These are phyloP conservation scores for Riparia riparia DNA, from an alignment of 2,113 vertebrate species.

Conservation along the genomic window DNA sequence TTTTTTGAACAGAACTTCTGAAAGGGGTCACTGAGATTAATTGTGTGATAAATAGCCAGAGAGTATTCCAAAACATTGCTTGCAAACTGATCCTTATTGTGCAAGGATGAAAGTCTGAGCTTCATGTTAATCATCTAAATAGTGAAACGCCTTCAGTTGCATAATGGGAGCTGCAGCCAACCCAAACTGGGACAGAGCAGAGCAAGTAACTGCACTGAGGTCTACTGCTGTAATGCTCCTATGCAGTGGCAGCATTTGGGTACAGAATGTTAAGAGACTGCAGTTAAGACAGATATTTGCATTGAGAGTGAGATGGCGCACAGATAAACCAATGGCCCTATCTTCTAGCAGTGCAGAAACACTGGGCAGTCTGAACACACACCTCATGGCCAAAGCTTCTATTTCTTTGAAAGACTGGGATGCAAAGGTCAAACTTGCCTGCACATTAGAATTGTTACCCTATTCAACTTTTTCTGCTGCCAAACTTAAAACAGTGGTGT, in stretches of 20 bases:
- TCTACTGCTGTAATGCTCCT: not conserved
- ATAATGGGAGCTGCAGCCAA: not conserved
- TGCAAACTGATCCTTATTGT: not conserved
- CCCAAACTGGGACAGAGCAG: not conserved
- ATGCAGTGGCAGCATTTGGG: not conserved
- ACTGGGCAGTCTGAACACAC: not conserved
- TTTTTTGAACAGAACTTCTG: not conserved
- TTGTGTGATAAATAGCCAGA: not conserved
- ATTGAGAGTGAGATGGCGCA: not conserved
- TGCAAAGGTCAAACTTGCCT: not conserved
- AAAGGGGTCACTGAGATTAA: not conserved
- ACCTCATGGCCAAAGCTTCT: not conserved
- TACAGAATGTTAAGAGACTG: not conserved
- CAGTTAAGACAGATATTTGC: not conserved
- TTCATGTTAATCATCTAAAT: not conserved
- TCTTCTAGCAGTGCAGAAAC: not conserved
- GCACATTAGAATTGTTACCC: not conserved
- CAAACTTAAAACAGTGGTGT: not conserved
- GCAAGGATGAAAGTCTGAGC: not conserved
- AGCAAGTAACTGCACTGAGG: not conserved
- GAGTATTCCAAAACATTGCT: not conserved
- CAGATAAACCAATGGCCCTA: not conserved
- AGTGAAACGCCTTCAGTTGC: not conserved
- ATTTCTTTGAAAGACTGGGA: not conserved
- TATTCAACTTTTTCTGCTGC: fast-evolving